Evolutionary conservation across 1,140 invertebrate species (phyloP).

Genomic region (Telenomus remus): DNA sequence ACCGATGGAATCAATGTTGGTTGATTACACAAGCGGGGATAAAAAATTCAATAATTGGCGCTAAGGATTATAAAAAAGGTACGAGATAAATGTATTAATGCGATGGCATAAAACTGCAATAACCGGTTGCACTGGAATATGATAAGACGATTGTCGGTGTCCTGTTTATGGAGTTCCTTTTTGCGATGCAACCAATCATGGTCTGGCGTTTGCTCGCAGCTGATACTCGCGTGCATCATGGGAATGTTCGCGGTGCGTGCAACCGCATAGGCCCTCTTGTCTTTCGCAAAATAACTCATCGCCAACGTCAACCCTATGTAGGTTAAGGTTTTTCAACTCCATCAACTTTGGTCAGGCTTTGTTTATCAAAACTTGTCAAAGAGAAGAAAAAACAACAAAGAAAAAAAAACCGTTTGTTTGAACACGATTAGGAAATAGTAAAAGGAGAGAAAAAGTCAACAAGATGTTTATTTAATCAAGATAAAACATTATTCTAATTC

Average conservation of each 20-base stretch:
- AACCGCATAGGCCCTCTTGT: conserved; percentile 60
- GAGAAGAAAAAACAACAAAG: too few relatives aligned
- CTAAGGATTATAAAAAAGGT: conserved; percentile 27
- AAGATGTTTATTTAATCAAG: too few relatives aligned
- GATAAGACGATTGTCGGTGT: conserved; percentile 58
- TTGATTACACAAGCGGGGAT: conserved; percentile 15
- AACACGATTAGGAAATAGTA: too few relatives aligned
- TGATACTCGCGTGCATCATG: conserved; percentile 60
- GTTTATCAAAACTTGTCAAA: too few relatives aligned
- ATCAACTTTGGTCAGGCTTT: too few relatives aligned
- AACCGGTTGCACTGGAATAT: conserved; percentile 57
- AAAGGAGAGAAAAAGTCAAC: too few relatives aligned
- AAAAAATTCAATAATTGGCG: conserved; percentile 31
- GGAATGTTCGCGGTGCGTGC: conserved; percentile 69
- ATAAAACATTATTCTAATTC: too few relatives aligned
- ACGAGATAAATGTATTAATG: conserved; percentile 29
- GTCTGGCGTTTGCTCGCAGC: conserved; percentile 47
- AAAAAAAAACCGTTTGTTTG: too few relatives aligned
- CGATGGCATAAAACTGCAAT: conserved; percentile 38
- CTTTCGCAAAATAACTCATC: conserved; percentile 21
- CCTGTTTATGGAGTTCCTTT: conserved; percentile 55
- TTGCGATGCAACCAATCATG: conserved; percentile 51
- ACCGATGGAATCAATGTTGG: background rate
- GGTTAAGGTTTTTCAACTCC: conserved; percentile 9
- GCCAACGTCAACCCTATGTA: conserved; percentile 15